Conservation (phyloP, 2,113 vertebrate genomes). For the Seriola quinqueradiata region DNA sequence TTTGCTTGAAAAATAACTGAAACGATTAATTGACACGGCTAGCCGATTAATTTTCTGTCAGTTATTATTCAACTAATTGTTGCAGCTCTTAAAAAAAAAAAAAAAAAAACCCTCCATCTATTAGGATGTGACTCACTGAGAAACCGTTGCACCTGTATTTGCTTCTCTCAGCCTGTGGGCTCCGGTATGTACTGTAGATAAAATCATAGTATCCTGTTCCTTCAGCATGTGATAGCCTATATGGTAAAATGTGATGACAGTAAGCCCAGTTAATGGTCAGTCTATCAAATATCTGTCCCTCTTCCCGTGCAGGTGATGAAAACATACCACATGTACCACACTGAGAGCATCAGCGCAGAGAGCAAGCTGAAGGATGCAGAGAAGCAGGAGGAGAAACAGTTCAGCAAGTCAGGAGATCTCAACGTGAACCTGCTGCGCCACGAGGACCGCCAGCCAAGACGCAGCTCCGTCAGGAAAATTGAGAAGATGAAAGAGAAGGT, state of each 20-base stretch:
- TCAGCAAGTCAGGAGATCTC: slow-evolving; percentile 94
- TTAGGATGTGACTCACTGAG: background rate
- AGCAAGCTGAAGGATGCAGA: slow-evolving; percentile 98
- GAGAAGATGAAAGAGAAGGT: slow-evolving; percentile 89
- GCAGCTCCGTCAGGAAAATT: slow-evolving; percentile 95
- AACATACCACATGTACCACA: slow-evolving; percentile 99
- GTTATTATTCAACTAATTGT: too few species aligned
- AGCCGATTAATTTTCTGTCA: too few species aligned
- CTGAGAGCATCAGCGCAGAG: slow-evolving; percentile 96
- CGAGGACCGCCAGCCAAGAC: slow-evolving; percentile 93
- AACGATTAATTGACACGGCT: too few species aligned
- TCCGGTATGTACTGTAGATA: background rate
- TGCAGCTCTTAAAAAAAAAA: too few species aligned
- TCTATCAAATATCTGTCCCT: background rate
- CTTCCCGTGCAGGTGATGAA: slow-evolving; percentile 94
- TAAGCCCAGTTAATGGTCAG: background rate
- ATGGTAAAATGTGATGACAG: background rate
- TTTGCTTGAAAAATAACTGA: too few species aligned
- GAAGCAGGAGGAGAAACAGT: slow-evolving; percentile 98
- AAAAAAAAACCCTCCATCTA: background rate
- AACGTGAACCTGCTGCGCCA: slow-evolving; percentile 95
- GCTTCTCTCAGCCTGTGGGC: background rate
- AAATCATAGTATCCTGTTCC: background rate
- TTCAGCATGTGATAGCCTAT: background rate
- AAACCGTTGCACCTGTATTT: background rate